Base-by-base conservation (phyloP, 2,888 invertebrate genomes). In the Philereme vetulata region DNA sequence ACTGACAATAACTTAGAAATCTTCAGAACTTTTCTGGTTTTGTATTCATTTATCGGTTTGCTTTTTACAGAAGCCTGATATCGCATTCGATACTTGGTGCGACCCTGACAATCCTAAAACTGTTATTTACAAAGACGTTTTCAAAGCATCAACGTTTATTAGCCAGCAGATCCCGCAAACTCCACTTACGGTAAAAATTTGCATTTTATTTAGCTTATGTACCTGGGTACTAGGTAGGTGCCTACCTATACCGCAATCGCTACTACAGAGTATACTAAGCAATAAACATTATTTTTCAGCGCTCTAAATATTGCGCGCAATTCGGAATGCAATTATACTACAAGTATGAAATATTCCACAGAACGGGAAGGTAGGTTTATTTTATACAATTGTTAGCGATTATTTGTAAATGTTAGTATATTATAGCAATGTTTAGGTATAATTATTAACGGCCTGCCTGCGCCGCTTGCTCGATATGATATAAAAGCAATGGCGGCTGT, bases 301-400 rank as follows among this genome's bases (percentile, higher is more conserved):
- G 90, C 84, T 97, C 97, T 0, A 95, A 75, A 91, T 48, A 95
- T 70, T 96, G 96, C 3, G 90, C 93, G 11, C 72, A 93, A 44
- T 94, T 95, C 51, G 95, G 94, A 40, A 95, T 97, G 94, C 95
- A 97, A 62, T 88, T 98, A 55, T 97, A 94, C 82, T 93, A 97
- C 76, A 98, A 98, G 88, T 95, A 97, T 80, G 98, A 98, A 81
- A 97, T 95, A 80, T 93, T 96, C 10, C 97, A 98, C 84, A 94
- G 91, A 62, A 98, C 97, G 8, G 98, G 98, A 80, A 98, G 97
- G 96, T 96, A 46, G 1, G 6, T 33, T 2, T 4, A 33, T 21
- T n/a, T n/a, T n/a, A n/a, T n/a, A n/a, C n/a, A n/a, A n/a, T n/a
- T n/a, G n/a, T n/a, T n/a, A n/a, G n/a, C n/a, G n/a, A n/a, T n/a